Evolutionary conservation across 2,888 invertebrate species (phyloP).

Genomic region (Zele albiditarsus): DNA sequence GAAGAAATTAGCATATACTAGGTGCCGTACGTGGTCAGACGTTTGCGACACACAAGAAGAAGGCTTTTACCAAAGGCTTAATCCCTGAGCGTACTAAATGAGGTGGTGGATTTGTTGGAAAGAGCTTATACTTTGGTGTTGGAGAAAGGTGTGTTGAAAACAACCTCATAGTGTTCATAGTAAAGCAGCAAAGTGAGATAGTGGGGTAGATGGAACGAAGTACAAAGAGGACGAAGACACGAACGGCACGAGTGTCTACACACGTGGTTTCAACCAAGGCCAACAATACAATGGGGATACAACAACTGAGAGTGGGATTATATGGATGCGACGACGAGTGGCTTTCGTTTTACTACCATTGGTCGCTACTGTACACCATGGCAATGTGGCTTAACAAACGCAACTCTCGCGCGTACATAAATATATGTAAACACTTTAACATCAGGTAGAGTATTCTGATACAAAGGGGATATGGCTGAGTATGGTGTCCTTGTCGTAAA

Average conservation of each 20-base stretch:
- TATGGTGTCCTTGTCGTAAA: slow-evolving; percentile 20
- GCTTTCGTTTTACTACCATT: slow-evolving; percentile 6
- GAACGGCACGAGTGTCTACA: not conserved
- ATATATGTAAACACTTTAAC: slow-evolving; percentile 15
- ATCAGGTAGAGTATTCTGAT: slow-evolving; percentile 35
- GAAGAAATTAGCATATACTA: slow-evolving; percentile 63
- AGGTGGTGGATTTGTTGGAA: slow-evolving; percentile 73
- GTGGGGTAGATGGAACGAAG: slow-evolving; percentile 45
- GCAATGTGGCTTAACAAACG: slow-evolving; percentile 55
- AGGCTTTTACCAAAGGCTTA: slow-evolving; percentile 63
- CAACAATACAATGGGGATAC: not conserved
- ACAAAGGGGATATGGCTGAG: slow-evolving; percentile 26
- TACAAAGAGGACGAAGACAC: not conserved
- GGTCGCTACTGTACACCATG: slow-evolving; percentile 50
- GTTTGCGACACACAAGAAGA: slow-evolving; percentile 65
- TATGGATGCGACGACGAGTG: slow-evolving; percentile 51
- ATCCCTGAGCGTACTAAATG: slow-evolving; percentile 69
- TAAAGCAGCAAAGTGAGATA: slow-evolving; percentile 35
- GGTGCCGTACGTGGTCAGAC: slow-evolving; percentile 66
- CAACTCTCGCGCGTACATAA: slow-evolving; percentile 31
- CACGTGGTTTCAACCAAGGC: slow-evolving; percentile 17
- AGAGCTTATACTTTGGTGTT: slow-evolving; percentile 65
- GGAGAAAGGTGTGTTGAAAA: slow-evolving; percentile 33
- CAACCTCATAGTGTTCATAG: slow-evolving; percentile 40
- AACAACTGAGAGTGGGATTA: slow-evolving; percentile 1